Base-by-base conservation (phyloP, 2,113 vertebrate genomes). In the Microcebus lehilahytsara region DNA sequence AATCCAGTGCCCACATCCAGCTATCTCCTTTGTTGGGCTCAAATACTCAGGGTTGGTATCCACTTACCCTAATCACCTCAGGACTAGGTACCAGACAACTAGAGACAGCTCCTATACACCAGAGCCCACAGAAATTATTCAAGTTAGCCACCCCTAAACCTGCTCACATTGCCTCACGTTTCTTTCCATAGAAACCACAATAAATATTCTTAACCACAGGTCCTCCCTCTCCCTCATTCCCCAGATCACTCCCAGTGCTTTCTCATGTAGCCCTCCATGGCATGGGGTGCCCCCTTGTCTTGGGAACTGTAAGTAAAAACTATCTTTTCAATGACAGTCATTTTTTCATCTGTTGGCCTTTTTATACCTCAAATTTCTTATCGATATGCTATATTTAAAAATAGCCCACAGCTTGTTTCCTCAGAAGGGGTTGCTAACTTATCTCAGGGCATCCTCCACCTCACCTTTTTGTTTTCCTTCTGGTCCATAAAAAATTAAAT, bases 261-360 rank as follows among this genome's bases (percentile, higher is more conserved):
- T 7, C 17, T 42, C 9, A 4, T 6, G 1, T 6, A 5, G 2
- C 2, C 7, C 7, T 9, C 34, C 27, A 1, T 2, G 4, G 7
- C 25, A 64, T 0, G 1, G 4, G 42, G 10, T 34, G 23, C 1
- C 13, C 1, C 23, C 22, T 90, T 62, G 10, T 84, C 9, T 79
- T 37, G 14, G 4, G 10, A 87, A 75, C 32, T 40, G 7, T 14
- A 5, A 78, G 6, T 62, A 53, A 91, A 91, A 64, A 42, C 2
- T 49, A 10, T 46, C 14, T 42, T 66, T 69, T 46, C 14, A 87
- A 22, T 4, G 9, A 2, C n/a, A 71, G 22, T 14, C 7, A 34
- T 51, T 25, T 84, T 79, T 16, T 67, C 3, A 90, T 23, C 56
- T 60, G 20, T 72, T 71, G 62, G 3, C 25, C 7, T 51, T 89